Percentiles rank a stretch among this genome's conserved stretches.
These are phyloP conservation scores for Campoletis sonorensis DNA, from an alignment of 1,140 invertebrate species.

Conservation along the genomic window DNA sequence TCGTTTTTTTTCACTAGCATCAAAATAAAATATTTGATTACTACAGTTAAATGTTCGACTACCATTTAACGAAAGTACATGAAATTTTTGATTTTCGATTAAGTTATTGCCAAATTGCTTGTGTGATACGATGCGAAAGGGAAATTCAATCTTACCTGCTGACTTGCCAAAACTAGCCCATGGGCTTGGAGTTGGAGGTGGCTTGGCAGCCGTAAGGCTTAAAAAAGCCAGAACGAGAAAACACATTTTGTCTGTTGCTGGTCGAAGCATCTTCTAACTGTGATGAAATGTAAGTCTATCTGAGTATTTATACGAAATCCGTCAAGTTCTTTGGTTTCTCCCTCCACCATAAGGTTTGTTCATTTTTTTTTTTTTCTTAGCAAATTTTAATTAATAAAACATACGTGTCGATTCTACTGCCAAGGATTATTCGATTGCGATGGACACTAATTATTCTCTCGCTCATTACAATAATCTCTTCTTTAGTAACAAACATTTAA, in stretches of 20 bases:
- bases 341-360: not conserved
- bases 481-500: slow-evolving; percentile 33
- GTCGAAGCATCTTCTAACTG: slow-evolving; percentile 58
- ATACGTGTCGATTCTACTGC: not conserved
- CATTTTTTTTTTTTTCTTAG: slow-evolving; percentile 16
- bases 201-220: slow-evolving; percentile 49
- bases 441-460: slow-evolving; percentile 28
- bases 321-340: slow-evolving; percentile 56
- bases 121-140: not conserved
- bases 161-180: slow-evolving; percentile 51
- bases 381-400: slow-evolving; percentile 43
- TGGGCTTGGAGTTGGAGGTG: slow-evolving; percentile 49
- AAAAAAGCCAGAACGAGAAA: slow-evolving; percentile 55
- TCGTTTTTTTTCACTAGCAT: too few relatives aligned
- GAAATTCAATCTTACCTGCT: slow-evolving; percentile 59
- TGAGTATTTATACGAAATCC: slow-evolving; percentile 53
- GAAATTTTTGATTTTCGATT: slow-evolving; percentile 2
- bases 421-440: slow-evolving; percentile 16
- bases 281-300: not conserved
- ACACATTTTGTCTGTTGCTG: slow-evolving; percentile 43
- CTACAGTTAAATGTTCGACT: not conserved
- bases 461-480: slow-evolving; percentile 69
- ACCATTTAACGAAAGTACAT: not conserved
- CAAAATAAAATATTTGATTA: too few relatives aligned
- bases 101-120: not conserved